Conservation (phyloP, 2,113 vertebrate species). For the Oreochromis tanganicae region DNA sequence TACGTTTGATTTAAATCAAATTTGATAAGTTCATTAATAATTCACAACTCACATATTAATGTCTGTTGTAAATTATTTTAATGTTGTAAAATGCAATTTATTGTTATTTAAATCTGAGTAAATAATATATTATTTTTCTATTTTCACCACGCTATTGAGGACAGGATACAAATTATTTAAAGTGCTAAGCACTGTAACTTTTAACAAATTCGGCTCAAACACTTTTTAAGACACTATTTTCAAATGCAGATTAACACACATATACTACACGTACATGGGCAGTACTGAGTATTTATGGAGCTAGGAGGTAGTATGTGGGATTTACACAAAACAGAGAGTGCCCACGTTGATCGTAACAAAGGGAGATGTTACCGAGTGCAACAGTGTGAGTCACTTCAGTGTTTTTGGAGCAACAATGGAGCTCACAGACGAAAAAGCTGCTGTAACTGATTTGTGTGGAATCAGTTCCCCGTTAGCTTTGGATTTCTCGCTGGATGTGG, state of each 20-base stretch:
- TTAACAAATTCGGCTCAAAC: not conserved
- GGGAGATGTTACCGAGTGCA: not conserved
- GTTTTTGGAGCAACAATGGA: not conserved
- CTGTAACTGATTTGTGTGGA: not conserved
- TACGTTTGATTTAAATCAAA: not conserved
- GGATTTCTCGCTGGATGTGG: not conserved
- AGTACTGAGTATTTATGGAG: not conserved
- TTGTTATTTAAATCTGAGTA: not conserved
- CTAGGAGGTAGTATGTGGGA: not conserved
- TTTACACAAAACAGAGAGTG: not conserved
- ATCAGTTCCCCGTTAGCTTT: not conserved
- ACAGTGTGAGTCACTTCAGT: not conserved
- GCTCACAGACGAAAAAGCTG: not conserved
- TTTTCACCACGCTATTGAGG: not conserved
- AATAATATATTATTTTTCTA: not conserved
- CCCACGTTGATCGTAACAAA: not conserved
- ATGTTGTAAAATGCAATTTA: not conserved
- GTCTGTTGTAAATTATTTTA: not conserved
- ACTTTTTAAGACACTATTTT: accelerated
- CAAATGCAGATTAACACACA: not conserved
- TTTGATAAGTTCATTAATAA: not conserved
- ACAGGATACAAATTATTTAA: not conserved
- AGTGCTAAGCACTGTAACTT: not conserved
- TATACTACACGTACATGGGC: accelerated
- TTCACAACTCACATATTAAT: not conserved